Conservation (phyloP, 2,888 invertebrate genomes). For the Idaea straminata region DNA sequence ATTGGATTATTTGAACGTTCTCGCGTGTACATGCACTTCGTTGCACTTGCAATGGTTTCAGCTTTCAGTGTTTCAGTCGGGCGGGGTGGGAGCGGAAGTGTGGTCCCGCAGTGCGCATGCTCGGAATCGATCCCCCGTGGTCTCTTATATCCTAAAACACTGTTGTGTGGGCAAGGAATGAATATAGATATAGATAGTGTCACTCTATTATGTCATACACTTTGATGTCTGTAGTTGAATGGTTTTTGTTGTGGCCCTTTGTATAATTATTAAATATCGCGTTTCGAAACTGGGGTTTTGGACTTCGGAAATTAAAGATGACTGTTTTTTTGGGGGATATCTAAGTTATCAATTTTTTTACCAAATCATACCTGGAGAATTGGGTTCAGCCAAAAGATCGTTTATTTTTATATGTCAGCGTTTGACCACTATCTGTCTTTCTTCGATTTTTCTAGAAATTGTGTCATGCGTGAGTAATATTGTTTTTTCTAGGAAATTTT, state of each 20-base stretch:
- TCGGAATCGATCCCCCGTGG: conserved; percentile 71
- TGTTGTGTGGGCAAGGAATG: conserved; percentile 43
- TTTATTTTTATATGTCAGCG: too few species aligned
- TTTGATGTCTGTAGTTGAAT: conserved; percentile 59
- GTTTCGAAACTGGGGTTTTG: not conserved
- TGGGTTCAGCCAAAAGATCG: too few species aligned
- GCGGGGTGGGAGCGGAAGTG: conserved; percentile 52
- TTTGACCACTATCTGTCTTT: too few species aligned
- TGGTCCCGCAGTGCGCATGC: conserved; percentile 60
- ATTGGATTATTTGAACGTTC: conserved; percentile 54
- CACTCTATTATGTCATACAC: conserved; percentile 73
- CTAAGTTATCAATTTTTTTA: not conserved
- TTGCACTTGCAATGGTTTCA: conserved; percentile 71
- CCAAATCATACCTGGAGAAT: too few species aligned
- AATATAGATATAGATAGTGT: conserved; percentile 39
- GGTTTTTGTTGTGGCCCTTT: conserved; percentile 25
- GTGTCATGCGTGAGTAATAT: too few species aligned
- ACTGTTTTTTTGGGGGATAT: not conserved
- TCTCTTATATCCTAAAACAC: conserved; percentile 61
- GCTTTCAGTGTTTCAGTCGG: conserved; percentile 37
- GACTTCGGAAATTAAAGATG: not conserved
- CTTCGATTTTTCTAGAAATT: too few species aligned
- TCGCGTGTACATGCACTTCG: conserved; percentile 64
- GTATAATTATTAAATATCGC: conserved; percentile 23
- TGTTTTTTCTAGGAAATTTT: too few species aligned